Evolutionary conservation across 2,797 vertebrate genomes (phyloP).

Genomic region (Channallabes apus): DNA sequence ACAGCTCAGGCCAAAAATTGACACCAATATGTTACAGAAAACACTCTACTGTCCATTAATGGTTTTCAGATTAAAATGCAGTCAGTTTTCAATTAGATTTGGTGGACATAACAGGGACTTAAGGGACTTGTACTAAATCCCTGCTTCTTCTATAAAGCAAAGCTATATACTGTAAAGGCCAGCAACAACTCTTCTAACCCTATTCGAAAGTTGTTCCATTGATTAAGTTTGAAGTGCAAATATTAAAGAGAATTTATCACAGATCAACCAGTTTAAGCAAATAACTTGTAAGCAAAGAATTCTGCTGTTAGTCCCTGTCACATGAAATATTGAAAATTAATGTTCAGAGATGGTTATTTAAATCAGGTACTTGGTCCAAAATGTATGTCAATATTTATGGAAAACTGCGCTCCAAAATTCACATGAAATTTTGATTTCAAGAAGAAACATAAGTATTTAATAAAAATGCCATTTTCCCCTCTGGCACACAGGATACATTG

Average conservation of each 20-base stretch:
- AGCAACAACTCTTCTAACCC: no score
- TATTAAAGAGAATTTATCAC: background rate
- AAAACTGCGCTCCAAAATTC: no score
- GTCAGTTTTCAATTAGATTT: background rate
- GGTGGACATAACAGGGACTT: background rate
- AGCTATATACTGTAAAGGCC: background rate
- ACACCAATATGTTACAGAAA: background rate
- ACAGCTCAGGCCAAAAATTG: background rate
- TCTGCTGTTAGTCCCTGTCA: background rate
- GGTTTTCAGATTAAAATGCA: background rate
- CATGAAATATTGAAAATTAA: background rate
- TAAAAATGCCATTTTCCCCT: background rate
- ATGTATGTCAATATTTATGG: background rate
- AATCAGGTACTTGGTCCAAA: background rate
- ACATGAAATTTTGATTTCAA: background rate
- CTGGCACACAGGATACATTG: background rate
- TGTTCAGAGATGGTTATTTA: background rate
- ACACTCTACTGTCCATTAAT: background rate
- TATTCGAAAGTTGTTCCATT: background rate
- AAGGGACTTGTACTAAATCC: no score
- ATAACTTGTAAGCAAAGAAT: background rate
- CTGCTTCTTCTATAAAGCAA: background rate
- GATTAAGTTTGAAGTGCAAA: background rate
- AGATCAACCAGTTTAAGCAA: background rate
- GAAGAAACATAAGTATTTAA: background rate